phyloP scores from a whole-genome alignment of 2,888 invertebrate genomes.

The Philonicus albiceps region DNA sequence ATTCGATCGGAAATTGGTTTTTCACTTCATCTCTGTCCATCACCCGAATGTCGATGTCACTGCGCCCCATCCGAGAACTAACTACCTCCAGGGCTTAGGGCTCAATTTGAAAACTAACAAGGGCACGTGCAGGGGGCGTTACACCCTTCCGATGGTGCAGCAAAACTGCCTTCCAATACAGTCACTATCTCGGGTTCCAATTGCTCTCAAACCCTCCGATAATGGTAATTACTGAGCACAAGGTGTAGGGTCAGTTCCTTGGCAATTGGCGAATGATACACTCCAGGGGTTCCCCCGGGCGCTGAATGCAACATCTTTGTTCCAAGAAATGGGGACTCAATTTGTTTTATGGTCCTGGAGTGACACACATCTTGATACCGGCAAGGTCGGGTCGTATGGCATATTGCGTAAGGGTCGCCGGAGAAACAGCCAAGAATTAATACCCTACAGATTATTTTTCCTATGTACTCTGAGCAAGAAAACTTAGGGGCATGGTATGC shows the following conservation, averaged over 20 bases:
- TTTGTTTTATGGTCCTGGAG: background rate
- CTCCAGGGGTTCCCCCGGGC: background rate
- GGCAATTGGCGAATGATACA: background rate
- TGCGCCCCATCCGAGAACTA: background rate
- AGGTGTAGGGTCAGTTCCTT: slow-evolving; percentile 11
- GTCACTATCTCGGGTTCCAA: slow-evolving; percentile 11
- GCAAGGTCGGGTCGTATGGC: background rate
- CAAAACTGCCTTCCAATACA: background rate
- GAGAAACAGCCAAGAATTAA: background rate
- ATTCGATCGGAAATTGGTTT: background rate
- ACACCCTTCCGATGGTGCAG: background rate
- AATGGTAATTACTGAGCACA: slow-evolving; percentile 2
- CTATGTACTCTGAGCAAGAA: background rate
- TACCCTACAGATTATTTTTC: background rate
- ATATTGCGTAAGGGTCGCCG: background rate
- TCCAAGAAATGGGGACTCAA: background rate
- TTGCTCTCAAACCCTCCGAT: slow-evolving; percentile 3
- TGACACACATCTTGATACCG: slow-evolving; percentile 4
- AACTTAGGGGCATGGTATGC: background rate
- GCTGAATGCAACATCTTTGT: background rate
- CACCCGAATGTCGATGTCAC: background rate
- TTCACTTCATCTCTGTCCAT: background rate
- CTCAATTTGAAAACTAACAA: background rate
- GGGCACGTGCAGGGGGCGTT: slow-evolving; percentile 17
- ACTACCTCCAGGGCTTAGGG: background rate